phyloP scores from a whole-genome alignment of 2,888 invertebrate genomes.

The Caenorhabditis macrosperma region DNA sequence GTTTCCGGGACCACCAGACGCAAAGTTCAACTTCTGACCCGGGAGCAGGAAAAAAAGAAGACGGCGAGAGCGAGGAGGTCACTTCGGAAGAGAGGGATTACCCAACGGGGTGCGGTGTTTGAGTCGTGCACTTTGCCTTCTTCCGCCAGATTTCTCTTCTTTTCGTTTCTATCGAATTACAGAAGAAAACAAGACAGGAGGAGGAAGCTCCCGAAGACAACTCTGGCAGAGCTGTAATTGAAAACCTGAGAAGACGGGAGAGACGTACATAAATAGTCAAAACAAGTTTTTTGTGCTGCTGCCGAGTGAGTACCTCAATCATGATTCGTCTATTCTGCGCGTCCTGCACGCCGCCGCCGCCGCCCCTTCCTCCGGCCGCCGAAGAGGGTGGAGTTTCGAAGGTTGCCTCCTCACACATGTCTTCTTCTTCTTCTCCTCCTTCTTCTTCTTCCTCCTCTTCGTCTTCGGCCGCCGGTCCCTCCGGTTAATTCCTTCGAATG shows the following conservation, averaged over 20 bases:
- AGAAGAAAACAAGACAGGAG: constrained; percentile 2
- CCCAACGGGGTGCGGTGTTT: constrained; percentile 5
- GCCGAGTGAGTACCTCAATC: constrained; percentile 55
- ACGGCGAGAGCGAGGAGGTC: constrained; percentile 18
- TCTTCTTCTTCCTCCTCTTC: too few relatives aligned
- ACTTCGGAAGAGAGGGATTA: constrained; percentile 41
- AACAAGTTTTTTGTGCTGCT: constrained; percentile 42
- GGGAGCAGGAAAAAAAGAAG: constrained; percentile 18
- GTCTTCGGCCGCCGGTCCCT: constrained; percentile 27
- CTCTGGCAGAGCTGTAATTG: constrained; percentile 50
- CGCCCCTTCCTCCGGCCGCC: neutral
- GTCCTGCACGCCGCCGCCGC: constrained; percentile 21
- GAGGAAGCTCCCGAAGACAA: neutral
- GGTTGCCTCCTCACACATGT: constrained; percentile 44
- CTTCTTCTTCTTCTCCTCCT: constrained; percentile 24
- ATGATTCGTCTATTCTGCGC: constrained; percentile 53
- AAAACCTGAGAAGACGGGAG: constrained; percentile 50
- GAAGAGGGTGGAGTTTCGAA: constrained; percentile 54
- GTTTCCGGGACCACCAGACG: constrained; percentile 18
- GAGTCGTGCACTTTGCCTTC: constrained; percentile 15
- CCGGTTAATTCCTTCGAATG: constrained; percentile 43
- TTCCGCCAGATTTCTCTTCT: constrained; percentile 7
- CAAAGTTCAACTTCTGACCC: constrained; percentile 42
- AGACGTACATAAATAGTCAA: constrained; percentile 46
- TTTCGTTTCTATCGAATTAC: constrained; percentile 32